Conservation (phyloP, 2,113 vertebrate genomes). For the Phyllostomus hastatus region DNA sequence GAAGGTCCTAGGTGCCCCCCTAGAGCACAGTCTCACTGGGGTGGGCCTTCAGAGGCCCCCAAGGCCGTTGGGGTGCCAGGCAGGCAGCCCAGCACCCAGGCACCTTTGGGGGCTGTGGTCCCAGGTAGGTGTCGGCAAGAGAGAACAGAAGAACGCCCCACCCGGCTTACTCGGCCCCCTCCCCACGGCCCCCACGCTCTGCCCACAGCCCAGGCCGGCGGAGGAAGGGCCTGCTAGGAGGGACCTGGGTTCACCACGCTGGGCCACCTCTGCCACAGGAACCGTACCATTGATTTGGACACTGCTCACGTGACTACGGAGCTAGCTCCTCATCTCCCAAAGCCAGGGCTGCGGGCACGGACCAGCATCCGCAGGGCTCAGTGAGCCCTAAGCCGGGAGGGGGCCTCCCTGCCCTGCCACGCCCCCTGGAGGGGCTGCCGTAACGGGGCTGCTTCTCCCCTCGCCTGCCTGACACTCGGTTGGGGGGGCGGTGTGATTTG, state of each 20-base stretch:
- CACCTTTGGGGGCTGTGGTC: too few species aligned
- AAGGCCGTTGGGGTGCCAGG: accelerated
- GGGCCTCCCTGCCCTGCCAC: too few species aligned
- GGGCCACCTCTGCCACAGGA: neutral
- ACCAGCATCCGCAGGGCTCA: accelerated
- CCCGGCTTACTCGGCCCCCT: neutral
- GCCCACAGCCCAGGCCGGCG: neutral
- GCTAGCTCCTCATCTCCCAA: neutral
- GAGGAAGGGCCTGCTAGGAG: neutral
- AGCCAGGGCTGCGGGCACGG: accelerated
- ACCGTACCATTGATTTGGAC: neutral
- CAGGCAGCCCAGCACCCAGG: too few species aligned
- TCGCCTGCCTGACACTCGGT: neutral
- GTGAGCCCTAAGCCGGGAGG: neutral
- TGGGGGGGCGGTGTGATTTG: neutral
- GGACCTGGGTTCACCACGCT: accelerated
- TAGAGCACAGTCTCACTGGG: accelerated
- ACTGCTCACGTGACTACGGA: accelerated
- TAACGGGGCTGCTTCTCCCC: neutral
- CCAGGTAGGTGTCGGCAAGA: accelerated
- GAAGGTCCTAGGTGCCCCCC: neutral
- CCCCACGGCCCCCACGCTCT: neutral
- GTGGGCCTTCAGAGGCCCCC: too few species aligned
- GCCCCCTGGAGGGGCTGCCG: accelerated
- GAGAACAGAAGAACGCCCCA: neutral